These are phyloP conservation scores for Ceuthmochares aereus DNA, from an alignment of 2,113 vertebrate species.

Conservation along the genomic window DNA sequence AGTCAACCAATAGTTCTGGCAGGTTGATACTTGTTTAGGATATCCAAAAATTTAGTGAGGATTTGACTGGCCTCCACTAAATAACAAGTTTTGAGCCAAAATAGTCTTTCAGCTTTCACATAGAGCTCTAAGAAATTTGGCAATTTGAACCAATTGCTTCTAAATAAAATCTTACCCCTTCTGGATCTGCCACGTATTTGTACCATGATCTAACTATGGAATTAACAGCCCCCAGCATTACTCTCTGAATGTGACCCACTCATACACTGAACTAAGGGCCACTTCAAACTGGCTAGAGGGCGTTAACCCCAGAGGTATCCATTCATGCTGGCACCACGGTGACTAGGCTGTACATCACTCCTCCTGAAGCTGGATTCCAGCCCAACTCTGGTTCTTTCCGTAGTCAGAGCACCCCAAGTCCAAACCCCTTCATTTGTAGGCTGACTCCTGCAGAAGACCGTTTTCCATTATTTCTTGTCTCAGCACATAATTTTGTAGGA, in stretches of 20 bases:
- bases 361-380: not conserved
- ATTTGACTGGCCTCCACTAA: not conserved
- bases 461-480: not conserved
- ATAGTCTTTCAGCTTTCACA: not conserved
- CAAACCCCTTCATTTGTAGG: not conserved
- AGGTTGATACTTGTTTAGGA: not conserved
- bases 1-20: not conserved
- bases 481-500: not conserved
- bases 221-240: not conserved
- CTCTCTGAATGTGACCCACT: too few species aligned
- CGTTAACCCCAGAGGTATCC: not conserved
- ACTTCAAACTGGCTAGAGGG: not conserved
- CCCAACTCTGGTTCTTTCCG: not conserved
- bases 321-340: not conserved
- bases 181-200: not conserved
- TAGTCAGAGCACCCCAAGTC: not conserved
- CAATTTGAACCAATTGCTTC: not conserved
- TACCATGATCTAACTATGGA: not conserved
- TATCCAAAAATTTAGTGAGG: not conserved
- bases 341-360: not conserved
- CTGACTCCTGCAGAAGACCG: not conserved
- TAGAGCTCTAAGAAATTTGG: not conserved
- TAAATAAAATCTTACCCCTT: not conserved
- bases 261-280: not conserved
- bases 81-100: not conserved